Percentiles rank a stretch among this genome's conserved stretches.
These are phyloP conservation scores for Enteromius anoplus DNA, from an alignment of 2,797 vertebrate genomes.

Conservation along the genomic window DNA sequence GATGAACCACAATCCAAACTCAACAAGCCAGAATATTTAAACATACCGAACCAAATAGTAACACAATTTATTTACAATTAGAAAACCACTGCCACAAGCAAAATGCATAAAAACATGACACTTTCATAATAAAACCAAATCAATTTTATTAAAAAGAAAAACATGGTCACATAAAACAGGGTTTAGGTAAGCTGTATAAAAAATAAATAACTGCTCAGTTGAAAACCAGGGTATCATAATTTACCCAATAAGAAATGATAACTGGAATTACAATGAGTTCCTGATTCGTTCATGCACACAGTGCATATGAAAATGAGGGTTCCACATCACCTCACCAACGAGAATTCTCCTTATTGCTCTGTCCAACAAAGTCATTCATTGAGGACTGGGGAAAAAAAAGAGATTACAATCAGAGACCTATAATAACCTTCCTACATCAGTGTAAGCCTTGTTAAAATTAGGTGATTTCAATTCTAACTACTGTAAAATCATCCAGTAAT, in stretches of 20 bases:
- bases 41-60: not conserved
- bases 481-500: not conserved
- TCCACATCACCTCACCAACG: constrained; percentile 51
- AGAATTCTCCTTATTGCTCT: constrained; percentile 70
- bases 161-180: not conserved
- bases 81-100: not conserved
- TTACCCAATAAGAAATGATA: not conserved
- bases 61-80: not conserved
- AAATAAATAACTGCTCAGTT: constrained; percentile 21
- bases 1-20: not conserved
- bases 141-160: constrained; percentile 30
- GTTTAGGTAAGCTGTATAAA: not conserved
- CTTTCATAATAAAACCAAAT: not conserved
- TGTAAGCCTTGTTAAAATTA: not conserved
- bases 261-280: constrained; percentile 40
- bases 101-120: not conserved
- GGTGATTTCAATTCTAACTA: not conserved
- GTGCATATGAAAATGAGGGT: constrained; percentile 57
- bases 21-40: not conserved
- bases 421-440: not conserved
- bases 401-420: not conserved
- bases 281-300: constrained; percentile 57
- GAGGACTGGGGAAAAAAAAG: constrained; percentile 69
- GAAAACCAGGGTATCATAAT: constrained; percentile 5
- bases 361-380: constrained; percentile 73